Conservation (phyloP, 2,113 vertebrate species). For the Orthonyx spaldingii region DNA sequence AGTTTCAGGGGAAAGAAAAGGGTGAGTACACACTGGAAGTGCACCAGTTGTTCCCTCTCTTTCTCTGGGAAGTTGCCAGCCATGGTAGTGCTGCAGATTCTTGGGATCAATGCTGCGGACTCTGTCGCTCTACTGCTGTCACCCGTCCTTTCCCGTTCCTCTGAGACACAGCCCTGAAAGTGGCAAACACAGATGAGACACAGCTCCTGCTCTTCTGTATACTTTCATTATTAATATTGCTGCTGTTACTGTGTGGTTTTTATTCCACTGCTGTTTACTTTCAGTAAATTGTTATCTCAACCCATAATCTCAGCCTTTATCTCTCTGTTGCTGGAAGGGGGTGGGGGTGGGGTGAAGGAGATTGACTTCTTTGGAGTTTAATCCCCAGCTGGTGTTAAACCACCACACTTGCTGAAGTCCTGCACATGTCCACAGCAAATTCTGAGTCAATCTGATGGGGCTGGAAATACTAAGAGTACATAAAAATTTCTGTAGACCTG, state of each 20-base stretch:
- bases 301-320: not conserved
- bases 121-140: not conserved
- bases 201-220: not conserved
- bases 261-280: not conserved
- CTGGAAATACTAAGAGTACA: not conserved
- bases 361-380: not conserved
- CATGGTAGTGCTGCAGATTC: not conserved
- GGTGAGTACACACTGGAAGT: not conserved
- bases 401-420: not conserved
- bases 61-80: not conserved
- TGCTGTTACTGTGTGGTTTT: not conserved
- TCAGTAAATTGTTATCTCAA: not conserved
- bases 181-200: accelerated
- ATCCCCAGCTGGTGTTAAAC: not conserved
- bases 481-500: not conserved
- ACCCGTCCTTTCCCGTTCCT: not conserved
- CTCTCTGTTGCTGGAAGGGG: not conserved
- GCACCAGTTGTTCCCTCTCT: not conserved
- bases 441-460: not conserved
- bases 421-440: not conserved
- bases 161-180: not conserved
- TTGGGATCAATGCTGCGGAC: accelerated
- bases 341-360: too few species aligned
- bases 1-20: not conserved
- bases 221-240: not conserved